Evolutionary conservation across 2,888 invertebrate genomes (phyloP).

Genomic region (Epinotia nisella): DNA sequence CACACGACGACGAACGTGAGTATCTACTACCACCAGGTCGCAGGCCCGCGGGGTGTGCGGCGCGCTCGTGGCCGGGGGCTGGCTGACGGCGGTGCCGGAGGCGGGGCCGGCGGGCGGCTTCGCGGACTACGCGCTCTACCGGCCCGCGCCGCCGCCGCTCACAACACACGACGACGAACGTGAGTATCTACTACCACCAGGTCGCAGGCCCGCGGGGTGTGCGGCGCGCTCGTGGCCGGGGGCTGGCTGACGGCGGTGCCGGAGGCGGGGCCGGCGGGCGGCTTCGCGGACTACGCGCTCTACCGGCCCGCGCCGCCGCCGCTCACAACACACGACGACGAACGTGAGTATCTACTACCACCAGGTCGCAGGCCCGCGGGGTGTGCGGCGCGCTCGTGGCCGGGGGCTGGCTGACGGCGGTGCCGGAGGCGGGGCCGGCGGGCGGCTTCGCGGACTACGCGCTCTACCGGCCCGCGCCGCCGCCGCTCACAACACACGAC

Average conservation of each 20-base stretch:
- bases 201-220: constrained; percentile 89
- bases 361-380: too few species aligned
- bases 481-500: constrained; percentile 50
- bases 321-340: not conserved
- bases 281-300: constrained; percentile 85
- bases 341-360: constrained; percentile 47
- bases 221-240: constrained; percentile 90
- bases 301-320: constrained; percentile 71
- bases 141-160: constrained; percentile 55
- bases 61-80: constrained; percentile 90
- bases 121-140: constrained; percentile 86
- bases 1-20: constrained; percentile 45
- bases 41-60: constrained; percentile 91
- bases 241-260: constrained; percentile 89
- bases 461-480: constrained; percentile 78
- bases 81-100: constrained; percentile 88
- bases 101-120: constrained; percentile 72
- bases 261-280: constrained; percentile 77
- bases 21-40: constrained; percentile 73
- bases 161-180: constrained; percentile 31
- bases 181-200: constrained; percentile 65
- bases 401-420: constrained; percentile 89
- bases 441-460: constrained; percentile 85
- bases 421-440: constrained; percentile 78
- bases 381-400: not conserved